Evolutionary conservation across 92 coral and sea anemone genomes (phyloP).

Genomic region (Epizoanthus ramosus): DNA sequence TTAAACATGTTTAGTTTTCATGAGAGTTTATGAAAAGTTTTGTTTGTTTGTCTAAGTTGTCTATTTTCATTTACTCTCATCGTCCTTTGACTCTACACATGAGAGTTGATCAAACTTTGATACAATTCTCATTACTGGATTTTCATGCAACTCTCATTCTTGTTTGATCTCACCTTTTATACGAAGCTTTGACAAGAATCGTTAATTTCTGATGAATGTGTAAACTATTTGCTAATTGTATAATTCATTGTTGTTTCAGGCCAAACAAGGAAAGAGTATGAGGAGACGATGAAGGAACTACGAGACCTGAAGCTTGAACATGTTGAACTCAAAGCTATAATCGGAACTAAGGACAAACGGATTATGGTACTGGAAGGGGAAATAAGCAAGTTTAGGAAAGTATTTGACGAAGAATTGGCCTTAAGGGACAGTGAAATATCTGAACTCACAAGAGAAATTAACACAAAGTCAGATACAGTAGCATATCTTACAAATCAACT

Average conservation of each 20-base stretch:
- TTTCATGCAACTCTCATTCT: too few relatives aligned
- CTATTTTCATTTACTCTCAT: too few relatives aligned
- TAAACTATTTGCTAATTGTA: not conserved
- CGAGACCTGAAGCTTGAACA: constrained; percentile 72
- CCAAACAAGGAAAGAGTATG: constrained; percentile 52
- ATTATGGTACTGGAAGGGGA: constrained; percentile 80
- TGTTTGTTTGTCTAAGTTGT: too few relatives aligned
- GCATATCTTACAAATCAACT: constrained; percentile 96
- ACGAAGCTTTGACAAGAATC: not conserved
- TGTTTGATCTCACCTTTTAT: too few relatives aligned
- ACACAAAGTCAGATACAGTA: constrained; percentile 86
- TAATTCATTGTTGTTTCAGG: constrained; percentile 49
- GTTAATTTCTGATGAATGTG: not conserved
- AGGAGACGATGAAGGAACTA: constrained; percentile 60
- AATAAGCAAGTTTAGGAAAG: constrained; percentile 68
- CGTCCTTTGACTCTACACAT: too few relatives aligned
- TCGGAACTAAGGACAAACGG: constrained; percentile 76
- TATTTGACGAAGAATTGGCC: constrained; percentile 62
- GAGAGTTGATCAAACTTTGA: too few relatives aligned
- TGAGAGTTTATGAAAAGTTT: too few relatives aligned
- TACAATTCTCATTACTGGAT: too few relatives aligned
- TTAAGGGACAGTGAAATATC: constrained; percentile 69
- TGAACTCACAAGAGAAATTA: constrained; percentile 79
- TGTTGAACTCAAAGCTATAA: constrained; percentile 74
- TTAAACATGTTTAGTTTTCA: too few relatives aligned